Evolutionary conservation across 92 coral and sea anemone genomes (phyloP), one percentile per base, ranked within the genome.

Genomic region (Epizoanthus illoricatus): DNA sequence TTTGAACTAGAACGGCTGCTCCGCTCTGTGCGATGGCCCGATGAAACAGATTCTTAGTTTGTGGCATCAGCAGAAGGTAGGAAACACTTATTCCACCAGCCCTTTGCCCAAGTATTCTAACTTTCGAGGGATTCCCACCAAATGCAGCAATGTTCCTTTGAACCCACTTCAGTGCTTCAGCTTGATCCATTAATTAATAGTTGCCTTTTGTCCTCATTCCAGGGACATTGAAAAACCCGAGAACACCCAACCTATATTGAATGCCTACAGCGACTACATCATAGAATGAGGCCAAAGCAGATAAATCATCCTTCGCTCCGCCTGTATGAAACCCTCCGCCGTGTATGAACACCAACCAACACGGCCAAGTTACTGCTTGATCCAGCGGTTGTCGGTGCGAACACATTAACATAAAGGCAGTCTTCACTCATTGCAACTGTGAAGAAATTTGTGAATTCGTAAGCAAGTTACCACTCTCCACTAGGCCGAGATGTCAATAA

Each of bases 331-430:
- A 85, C 43, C 73, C 90, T 5, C 94, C 94, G 18, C 94, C 94
- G 58, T 91, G 92, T 16, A 91, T 71, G 74, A 82, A 91, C 56
- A 86, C 92, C 94, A 91, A 86, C 92, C 94, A 91, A 85, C 9
- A 91, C 92, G 21, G 92, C 90, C 33, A 80, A 45, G 17, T 79
- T 81, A 58, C 59, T 60, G 3, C 55, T 21, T n/a, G 93, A 69
- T 6, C 40, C 70, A 15, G 88, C 28, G 1, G 45, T 66, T 16
- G 85, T 20, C 21, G 92, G 86, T 1, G 86, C 73, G 79, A 70
- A 91, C 20, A 91, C 88, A 41, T 88, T 91, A 7, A 91, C 67
- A 11, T 70, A 74, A 21, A 91, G 92, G 69, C 94, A 91, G 78
- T 88, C 94, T 76, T 88, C 94, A 66, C 80, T 74, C 65, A 65